These are phyloP conservation scores for Choristoneura rosaceana DNA, from an alignment of 2,888 invertebrate species.

Conservation along the genomic window DNA sequence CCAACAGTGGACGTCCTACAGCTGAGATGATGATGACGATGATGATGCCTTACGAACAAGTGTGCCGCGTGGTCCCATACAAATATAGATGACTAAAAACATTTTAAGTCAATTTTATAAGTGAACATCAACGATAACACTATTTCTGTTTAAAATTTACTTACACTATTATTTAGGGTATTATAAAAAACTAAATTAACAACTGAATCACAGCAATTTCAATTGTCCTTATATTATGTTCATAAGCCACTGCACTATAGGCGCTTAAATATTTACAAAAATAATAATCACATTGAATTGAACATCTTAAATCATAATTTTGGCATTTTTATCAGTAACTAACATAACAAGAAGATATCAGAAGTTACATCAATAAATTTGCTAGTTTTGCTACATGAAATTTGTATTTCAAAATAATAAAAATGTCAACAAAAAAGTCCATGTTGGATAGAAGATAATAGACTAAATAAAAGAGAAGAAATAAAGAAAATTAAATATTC, in stretches of 20 bases:
- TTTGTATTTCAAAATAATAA: not conserved
- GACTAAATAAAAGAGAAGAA: not conserved
- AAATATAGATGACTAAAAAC: too few relatives aligned
- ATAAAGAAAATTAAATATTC: not conserved
- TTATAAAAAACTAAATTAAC: too few relatives aligned
- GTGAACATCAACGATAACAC: not conserved
- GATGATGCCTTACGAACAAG: too few relatives aligned
- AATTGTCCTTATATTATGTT: too few relatives aligned
- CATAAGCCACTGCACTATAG: too few relatives aligned
- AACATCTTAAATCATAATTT: constrained; percentile 32
- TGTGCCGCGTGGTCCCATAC: too few relatives aligned
- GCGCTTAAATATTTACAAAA: constrained; percentile 8
- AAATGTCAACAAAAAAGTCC: not conserved
- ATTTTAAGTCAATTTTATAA: not conserved
- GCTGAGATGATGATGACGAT: too few relatives aligned
- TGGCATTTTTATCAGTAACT: constrained; percentile 30
- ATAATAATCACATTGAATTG: constrained; percentile 15
- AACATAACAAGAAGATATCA: constrained; percentile 9
- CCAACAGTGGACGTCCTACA: too few relatives aligned
- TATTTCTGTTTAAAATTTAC: too few relatives aligned
- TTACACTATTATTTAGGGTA: too few relatives aligned
- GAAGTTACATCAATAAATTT: not conserved
- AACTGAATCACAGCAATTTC: too few relatives aligned
- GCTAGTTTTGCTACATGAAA: not conserved
- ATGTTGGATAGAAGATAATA: not conserved